Evolutionary conservation across 2,113 vertebrate genomes (phyloP).

Genomic region (Stigmatopora nigra): DNA sequence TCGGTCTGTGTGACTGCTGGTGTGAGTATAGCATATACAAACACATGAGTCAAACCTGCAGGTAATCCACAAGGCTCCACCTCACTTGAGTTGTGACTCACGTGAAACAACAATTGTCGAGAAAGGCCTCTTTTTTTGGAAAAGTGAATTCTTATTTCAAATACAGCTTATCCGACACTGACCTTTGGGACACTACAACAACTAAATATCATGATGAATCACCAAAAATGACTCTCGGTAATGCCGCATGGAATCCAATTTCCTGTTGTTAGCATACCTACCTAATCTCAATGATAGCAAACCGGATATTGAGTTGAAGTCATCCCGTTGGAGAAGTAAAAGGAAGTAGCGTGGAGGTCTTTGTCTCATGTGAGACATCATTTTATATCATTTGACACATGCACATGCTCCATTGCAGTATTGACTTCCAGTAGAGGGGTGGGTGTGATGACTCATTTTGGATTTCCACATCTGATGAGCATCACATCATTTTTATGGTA

Average conservation of each 20-base stretch:
- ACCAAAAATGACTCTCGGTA: conserved; percentile 41
- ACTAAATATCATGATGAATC: conserved; percentile 30
- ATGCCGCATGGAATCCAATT: conserved; percentile 53
- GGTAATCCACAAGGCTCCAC: conserved; percentile 15
- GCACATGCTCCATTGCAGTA: conserved; percentile 4
- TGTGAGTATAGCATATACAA: conserved; percentile 9
- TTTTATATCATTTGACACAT: conserved; percentile 33
- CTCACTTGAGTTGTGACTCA: conserved; percentile 30
- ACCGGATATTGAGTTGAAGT: conserved; percentile 58
- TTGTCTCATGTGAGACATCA: conserved; percentile 18
- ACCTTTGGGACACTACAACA: conserved; percentile 11
- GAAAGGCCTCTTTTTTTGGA: conserved; percentile 13
- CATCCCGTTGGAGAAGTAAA: conserved; percentile 27
- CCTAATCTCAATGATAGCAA: conserved; percentile 59
- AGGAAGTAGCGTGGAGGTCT: conserved; percentile 7
- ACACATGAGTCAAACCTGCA: conserved; percentile 30
- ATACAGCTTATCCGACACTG: conserved; percentile 11
- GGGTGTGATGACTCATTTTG: conserved; percentile 13
- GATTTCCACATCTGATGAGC: conserved; percentile 8
- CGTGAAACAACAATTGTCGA: conserved; percentile 16
- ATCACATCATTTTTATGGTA: background rate
- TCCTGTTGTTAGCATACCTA: conserved; percentile 58
- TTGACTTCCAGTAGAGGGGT: background rate
- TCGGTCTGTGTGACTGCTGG: conserved; percentile 42
- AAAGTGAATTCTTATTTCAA: conserved; percentile 27